phyloP scores from a whole-genome alignment of 2,888 invertebrate species.

The Tipula confusa region DNA sequence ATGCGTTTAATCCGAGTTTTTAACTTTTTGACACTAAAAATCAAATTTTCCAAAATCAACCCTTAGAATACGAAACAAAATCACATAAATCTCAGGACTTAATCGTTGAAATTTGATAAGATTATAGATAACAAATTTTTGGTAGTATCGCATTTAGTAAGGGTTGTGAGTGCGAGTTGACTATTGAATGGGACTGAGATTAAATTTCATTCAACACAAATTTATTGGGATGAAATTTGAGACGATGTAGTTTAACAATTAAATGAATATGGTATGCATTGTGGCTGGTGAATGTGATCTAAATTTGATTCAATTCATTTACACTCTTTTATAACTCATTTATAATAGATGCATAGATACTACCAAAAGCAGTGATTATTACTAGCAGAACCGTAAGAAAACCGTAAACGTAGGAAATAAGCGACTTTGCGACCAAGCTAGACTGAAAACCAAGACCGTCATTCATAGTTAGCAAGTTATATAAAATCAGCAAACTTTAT shows the following conservation, averaged over 20 bases:
- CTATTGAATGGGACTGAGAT: background rate
- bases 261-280: too few relatives aligned
- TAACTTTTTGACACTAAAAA: background rate
- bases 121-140: background rate
- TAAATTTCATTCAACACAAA: background rate
- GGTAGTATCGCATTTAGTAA: background rate
- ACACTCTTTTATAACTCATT: too few relatives aligned
- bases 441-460: too few relatives aligned
- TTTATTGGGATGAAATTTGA: background rate
- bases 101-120: conserved; percentile 25
- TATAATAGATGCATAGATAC: too few relatives aligned
- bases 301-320: too few relatives aligned
- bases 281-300: too few relatives aligned
- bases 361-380: too few relatives aligned
- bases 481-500: too few relatives aligned
- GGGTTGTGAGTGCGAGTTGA: background rate
- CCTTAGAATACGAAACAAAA: background rate
- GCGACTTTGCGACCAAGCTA: too few relatives aligned
- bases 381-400: too few relatives aligned
- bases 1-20: background rate
- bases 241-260: background rate
- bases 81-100: background rate
- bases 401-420: too few relatives aligned
- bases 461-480: too few relatives aligned
- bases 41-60: background rate